A percentile compares a stretch with the other conserved stretches of the same genome.
Evolutionary conservation across 2,797 vertebrate genomes (phyloP).

Genomic region (Dicrostonyx torquatus): DNA sequence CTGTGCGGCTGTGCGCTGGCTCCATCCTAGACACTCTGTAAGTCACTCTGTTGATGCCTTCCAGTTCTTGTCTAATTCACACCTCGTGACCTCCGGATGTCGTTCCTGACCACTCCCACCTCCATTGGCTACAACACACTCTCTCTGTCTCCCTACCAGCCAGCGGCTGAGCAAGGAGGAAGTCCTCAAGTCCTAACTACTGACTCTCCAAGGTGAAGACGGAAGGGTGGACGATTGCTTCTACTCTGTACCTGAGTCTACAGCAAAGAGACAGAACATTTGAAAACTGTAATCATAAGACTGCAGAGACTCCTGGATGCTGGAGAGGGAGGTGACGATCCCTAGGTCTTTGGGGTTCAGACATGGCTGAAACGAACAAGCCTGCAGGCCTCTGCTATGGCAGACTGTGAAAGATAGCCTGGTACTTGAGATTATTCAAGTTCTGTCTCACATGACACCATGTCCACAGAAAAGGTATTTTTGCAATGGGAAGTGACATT

Average conservation of each 20-base stretch:
- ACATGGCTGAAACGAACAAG: not conserved
- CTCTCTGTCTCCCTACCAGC: not conserved
- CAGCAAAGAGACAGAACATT: not conserved
- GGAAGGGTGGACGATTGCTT: not conserved
- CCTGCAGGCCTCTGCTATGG: not conserved
- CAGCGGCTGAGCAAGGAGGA: not conserved
- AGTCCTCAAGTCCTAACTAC: not conserved
- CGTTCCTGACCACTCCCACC: not conserved
- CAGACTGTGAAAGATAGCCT: not conserved
- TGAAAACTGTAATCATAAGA: not conserved
- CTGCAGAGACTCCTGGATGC: not conserved
- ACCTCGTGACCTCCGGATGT: not conserved
- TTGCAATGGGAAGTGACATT: conserved; percentile 17
- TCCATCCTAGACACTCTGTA: not conserved
- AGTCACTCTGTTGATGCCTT: not conserved
- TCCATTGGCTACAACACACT: not conserved
- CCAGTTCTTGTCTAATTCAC: not conserved
- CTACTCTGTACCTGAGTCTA: not conserved
- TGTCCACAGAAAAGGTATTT: conserved; percentile 39
- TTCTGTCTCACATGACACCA: not conserved
- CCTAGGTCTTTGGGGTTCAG: not conserved
- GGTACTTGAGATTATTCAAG: not conserved
- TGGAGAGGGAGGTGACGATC: not conserved
- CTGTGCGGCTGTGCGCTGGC: not conserved
- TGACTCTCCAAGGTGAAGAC: not conserved